Base-by-base conservation (phyloP, 2,888 invertebrate genomes). In the Dryobotodes eremita region DNA sequence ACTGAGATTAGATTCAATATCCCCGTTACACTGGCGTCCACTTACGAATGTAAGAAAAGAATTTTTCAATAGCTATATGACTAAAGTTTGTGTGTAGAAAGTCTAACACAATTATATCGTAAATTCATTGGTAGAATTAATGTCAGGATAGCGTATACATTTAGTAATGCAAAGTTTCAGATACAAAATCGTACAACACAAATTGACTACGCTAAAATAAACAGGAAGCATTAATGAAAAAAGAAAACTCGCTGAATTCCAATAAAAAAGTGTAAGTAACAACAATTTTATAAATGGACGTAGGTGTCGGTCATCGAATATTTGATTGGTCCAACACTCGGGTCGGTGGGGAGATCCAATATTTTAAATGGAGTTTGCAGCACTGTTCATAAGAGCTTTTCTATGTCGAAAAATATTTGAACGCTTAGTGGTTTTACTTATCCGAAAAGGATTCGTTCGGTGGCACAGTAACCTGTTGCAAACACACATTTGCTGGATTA, bases 341-440 rank as follows among this genome's bases (percentile, higher is more conserved):
- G 23, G n/a, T 31, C 23, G 13, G 42, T 68, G 15, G n/a, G n/a
- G 31, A 71, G 20, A 79, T 26, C 48, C 69, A 75, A 75, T 77
- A 76, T 76, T 76, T 75, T 50, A 13, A 48, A 55, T 62, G 7
- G 8, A 36, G 7, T 17, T 68, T 15, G 57, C 57, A 69, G 23
- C 26, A 50, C n/a, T 53, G 64, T 64, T 70, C 20, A 17, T 59
- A 59, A 59, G 50, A 65, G 65, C 15, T 79, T 46, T 48, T 20
- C 46, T 59, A 23, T 55, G 46, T 61, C 36, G 26, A 17, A 77
- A 64, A 36, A 62, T 64, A n/a, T 55, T 62, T 50, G n/a, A 62
- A 75, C 26, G 31, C 50, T 42, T 53, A 26, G 0, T n/a, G 26
- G 20, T 26, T 72, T 77, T 59, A 57, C 55, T 17, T 17, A 65